phyloP scores from a whole-genome alignment of 1,140 invertebrate species.

The Drosophila sucinea region DNA sequence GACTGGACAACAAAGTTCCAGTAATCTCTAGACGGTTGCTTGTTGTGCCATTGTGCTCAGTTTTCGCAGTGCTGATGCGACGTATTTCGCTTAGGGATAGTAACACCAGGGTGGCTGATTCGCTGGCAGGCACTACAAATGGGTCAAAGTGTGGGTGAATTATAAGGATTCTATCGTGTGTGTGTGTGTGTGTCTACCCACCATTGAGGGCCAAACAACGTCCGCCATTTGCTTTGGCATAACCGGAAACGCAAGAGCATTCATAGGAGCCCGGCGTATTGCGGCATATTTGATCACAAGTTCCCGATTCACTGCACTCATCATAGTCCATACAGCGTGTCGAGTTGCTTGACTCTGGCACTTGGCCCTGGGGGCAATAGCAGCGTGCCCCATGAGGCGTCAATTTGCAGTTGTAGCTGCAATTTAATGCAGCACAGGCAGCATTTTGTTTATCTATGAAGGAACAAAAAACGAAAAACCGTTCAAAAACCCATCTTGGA shows the following conservation, averaged over 20 bases:
- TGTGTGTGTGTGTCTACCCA: conserved; percentile 78
- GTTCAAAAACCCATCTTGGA: not conserved
- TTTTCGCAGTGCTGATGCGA: conserved; percentile 36
- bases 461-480: conserved; percentile 3
- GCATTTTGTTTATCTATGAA: conserved; percentile 83
- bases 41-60: conserved; percentile 18
- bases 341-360: conserved; percentile 86
- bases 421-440: conserved; percentile 85
- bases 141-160: conserved; percentile 13
- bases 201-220: conserved; percentile 88
- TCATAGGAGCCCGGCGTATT: conserved; percentile 89
- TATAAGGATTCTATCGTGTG: not conserved
- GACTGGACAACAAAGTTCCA: conserved; percentile 23
- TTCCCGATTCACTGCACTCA: conserved; percentile 89
- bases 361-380: conserved; percentile 89
- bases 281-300: conserved; percentile 91
- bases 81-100: conserved; percentile 59
- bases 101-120: conserved; percentile 61
- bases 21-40: conserved; percentile 16
- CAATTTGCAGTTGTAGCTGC: conserved; percentile 87
- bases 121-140: conserved; percentile 63
- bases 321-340: conserved; percentile 88
- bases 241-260: conserved; percentile 91
- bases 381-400: conserved; percentile 88
- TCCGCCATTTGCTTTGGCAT: conserved; percentile 84